A percentile compares a stretch with the other conserved stretches of the same genome.
Conservation (phyloP, 2,797 vertebrate genomes). For the Hydrophis major region DNA sequence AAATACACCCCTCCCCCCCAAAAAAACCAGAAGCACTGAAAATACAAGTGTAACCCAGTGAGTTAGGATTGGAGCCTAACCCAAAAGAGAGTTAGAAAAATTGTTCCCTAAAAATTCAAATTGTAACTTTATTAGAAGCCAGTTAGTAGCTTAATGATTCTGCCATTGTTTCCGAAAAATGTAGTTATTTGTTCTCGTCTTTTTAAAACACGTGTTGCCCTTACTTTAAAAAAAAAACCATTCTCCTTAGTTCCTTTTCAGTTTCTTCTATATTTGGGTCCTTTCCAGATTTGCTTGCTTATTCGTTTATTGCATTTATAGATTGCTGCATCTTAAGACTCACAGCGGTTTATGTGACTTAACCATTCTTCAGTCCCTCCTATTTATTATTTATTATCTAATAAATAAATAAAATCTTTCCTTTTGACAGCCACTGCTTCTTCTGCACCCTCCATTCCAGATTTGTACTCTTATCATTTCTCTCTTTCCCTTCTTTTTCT, state of each 20-base stretch:
- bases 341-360: neutral
- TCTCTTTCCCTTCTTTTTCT: neutral
- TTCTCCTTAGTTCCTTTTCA: neutral
- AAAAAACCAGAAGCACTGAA: neutral
- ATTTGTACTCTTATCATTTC: neutral
- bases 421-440: neutral
- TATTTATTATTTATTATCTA: neutral
- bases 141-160: neutral
- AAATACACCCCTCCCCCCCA: neutral
- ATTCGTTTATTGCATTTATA: neutral
- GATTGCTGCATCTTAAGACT: neutral
- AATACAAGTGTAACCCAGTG: neutral
- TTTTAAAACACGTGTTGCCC: neutral
- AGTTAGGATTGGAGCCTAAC: neutral
- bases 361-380: neutral
- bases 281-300: neutral
- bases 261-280: neutral
- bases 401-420: neutral
- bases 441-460: neutral
- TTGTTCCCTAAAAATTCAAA: neutral
- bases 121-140: neutral
- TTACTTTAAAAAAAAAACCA: neutral
- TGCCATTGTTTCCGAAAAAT: neutral
- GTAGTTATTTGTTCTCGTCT: neutral
- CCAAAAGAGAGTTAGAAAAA: neutral